Conservation (phyloP, 2,888 invertebrate genomes). For the Conus canariensis region DNA sequence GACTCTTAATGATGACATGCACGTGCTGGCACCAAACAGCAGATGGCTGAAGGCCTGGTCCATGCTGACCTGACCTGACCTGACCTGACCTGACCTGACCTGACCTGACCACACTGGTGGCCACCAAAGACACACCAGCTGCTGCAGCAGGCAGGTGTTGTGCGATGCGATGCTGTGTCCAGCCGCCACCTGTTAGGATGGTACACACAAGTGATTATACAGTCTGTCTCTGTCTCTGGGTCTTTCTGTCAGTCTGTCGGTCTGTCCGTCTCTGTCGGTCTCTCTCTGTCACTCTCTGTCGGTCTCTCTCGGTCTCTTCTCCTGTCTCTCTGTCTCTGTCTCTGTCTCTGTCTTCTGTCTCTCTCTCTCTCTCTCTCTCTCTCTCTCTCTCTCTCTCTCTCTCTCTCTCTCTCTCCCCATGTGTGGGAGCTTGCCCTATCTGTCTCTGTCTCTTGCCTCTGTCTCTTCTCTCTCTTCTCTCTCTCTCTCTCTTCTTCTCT, state of each 20-base stretch:
- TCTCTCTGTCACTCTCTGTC: background rate
- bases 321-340: slow-evolving; percentile 30
- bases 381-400: background rate
- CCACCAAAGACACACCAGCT: too few relatives aligned
- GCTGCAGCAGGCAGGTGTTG: too few relatives aligned
- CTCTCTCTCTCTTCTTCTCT: background rate
- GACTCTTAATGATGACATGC: too few relatives aligned
- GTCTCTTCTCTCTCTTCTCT: background rate
- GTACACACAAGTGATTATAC: too few relatives aligned
- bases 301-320: slow-evolving; percentile 17
- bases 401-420: slow-evolving; percentile 2
- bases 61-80: too few relatives aligned
- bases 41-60: too few relatives aligned
- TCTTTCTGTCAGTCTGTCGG: background rate
- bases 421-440: background rate
- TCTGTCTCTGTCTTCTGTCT: slow-evolving; percentile 10
- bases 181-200: too few relatives aligned
- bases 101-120: too few relatives aligned
- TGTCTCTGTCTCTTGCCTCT: slow-evolving; percentile 15
- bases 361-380: slow-evolving; percentile 5
- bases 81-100: too few relatives aligned
- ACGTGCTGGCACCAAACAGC: too few relatives aligned
- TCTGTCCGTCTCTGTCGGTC: background rate
- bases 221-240: too few relatives aligned
- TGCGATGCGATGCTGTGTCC: too few relatives aligned